These are phyloP conservation scores for Chaitophorus viminalis DNA, from an alignment of 2,888 invertebrate genomes.

Conservation along the genomic window DNA sequence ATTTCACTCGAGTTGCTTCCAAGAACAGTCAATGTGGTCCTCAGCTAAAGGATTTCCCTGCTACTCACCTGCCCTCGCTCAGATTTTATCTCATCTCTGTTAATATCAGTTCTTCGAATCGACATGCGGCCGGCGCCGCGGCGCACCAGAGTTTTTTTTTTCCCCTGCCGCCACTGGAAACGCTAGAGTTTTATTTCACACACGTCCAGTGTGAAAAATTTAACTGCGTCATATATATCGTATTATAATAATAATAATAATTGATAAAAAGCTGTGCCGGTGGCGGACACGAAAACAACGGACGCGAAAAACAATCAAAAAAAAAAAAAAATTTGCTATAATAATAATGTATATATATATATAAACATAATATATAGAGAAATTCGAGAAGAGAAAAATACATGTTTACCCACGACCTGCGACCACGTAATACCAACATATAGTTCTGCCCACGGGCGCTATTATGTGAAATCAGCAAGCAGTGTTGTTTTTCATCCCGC, in stretches of 20 bases:
- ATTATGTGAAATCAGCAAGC: background rate
- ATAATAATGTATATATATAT: no score
- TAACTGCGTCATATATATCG: no score
- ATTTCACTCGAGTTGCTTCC: background rate
- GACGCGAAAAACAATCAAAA: background rate
- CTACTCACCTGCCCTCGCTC: background rate
- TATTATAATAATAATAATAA: constrained; percentile 28
- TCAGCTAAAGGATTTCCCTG: background rate
- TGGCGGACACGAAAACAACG: background rate
- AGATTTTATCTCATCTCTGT: constrained; percentile 21
- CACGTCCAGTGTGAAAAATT: background rate
- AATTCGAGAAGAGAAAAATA: background rate
- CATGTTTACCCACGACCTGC: background rate
- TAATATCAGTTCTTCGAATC: constrained; percentile 15
- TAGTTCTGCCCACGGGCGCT: background rate
- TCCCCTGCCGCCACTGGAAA: background rate
- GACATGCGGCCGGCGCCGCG: background rate
- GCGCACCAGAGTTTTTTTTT: background rate
- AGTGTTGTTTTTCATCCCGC: background rate
- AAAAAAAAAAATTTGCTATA: background rate
- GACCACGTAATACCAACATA: background rate
- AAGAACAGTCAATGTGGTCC: constrained; percentile 24
- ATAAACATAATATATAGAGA: background rate
- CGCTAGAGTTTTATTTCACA: constrained; percentile 27
- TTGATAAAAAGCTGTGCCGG: background rate